Conservation (phyloP, 2,888 invertebrate species). For the Tetramorium bicarinatum region DNA sequence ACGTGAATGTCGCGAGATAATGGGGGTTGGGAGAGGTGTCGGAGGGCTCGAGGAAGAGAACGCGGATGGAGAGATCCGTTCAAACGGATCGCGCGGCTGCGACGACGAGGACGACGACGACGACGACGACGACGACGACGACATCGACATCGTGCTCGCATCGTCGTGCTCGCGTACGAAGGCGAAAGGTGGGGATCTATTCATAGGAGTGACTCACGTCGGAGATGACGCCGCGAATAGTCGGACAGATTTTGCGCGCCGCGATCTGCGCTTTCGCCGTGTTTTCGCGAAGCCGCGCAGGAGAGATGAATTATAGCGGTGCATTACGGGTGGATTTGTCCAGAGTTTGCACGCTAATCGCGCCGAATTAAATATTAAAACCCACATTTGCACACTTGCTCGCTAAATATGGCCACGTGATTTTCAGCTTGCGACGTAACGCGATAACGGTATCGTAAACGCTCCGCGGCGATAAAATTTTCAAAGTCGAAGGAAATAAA, state of each 20-base stretch:
- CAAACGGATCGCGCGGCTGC: slow-evolving; percentile 18
- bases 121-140: slow-evolving; percentile 25
- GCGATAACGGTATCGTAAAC: slow-evolving; percentile 41
- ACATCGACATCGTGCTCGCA: slow-evolving; percentile 39
- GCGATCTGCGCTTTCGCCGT: slow-evolving; percentile 73
- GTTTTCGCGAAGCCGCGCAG: slow-evolving; percentile 41
- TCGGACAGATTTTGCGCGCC: slow-evolving; percentile 83
- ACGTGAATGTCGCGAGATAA: slow-evolving; percentile 22
- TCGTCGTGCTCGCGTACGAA: slow-evolving; percentile 47
- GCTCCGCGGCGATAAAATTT: slow-evolving; percentile 15
- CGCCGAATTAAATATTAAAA: slow-evolving; percentile 31
- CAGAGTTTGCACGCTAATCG: slow-evolving; percentile 11
- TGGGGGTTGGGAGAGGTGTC: background rate
- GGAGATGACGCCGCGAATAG: slow-evolving; percentile 83
- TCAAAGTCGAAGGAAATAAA: slow-evolving; percentile 10
- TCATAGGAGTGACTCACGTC: slow-evolving; percentile 82
- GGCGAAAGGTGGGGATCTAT: slow-evolving; percentile 80
- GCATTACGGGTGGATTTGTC: slow-evolving; percentile 27
- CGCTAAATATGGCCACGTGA: slow-evolving; percentile 18
- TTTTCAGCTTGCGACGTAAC: slow-evolving; percentile 14
- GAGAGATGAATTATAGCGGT: slow-evolving; percentile 35
- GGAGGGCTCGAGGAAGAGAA: slow-evolving; percentile 5
- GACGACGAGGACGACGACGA: background rate
- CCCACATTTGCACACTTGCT: background rate
- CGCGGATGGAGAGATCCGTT: slow-evolving; percentile 27